A percentile compares a stretch with the other conserved stretches of the same genome.
Evolutionary conservation across 1,140 invertebrate species (phyloP).

Genomic region (Bombus ignitus): DNA sequence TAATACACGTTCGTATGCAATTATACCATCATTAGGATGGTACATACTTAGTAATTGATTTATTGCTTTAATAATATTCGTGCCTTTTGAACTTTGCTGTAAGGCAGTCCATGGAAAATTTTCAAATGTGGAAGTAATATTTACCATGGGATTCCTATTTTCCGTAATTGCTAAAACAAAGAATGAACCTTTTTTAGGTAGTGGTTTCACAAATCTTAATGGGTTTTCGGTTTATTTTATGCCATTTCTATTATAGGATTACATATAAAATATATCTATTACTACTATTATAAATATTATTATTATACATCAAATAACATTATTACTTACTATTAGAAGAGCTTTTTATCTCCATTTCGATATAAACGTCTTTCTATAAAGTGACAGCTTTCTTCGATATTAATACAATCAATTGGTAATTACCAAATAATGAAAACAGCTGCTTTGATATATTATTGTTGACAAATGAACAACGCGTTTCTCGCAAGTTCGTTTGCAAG

Average conservation of each 20-base stretch:
- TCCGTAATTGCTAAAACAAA: slow-evolving; percentile 41
- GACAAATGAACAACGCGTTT: slow-evolving; percentile 49
- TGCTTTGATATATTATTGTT: slow-evolving; percentile 66
- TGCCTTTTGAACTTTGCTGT: slow-evolving; percentile 67
- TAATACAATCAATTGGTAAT: slow-evolving; percentile 67
- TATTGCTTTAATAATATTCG: slow-evolving; percentile 70
- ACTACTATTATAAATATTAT: background rate
- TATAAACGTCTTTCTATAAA: slow-evolving; percentile 12
- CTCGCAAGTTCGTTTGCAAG: slow-evolving; percentile 56
- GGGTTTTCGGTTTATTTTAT: background rate
- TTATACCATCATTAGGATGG: slow-evolving; percentile 74
- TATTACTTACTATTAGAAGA: slow-evolving; percentile 56
- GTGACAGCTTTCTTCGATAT: slow-evolving; percentile 23
- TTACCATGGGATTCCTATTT: slow-evolving; percentile 25
- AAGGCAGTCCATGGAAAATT: slow-evolving; percentile 69
- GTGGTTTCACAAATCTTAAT: background rate
- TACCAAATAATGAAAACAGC: slow-evolving; percentile 65
- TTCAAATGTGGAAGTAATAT: slow-evolving; percentile 48
- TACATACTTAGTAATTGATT: slow-evolving; percentile 74
- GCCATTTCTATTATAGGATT: background rate
- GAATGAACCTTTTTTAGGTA: slow-evolving; percentile 23
- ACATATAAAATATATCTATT: background rate
- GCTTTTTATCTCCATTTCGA: slow-evolving; percentile 44
- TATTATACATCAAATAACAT: slow-evolving; percentile 3
- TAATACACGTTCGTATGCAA: slow-evolving; percentile 72